Percentiles rank a stretch among this genome's conserved stretches.
Conservation (phyloP, 2,797 vertebrate species). For the Streptopelia turtur region DNA sequence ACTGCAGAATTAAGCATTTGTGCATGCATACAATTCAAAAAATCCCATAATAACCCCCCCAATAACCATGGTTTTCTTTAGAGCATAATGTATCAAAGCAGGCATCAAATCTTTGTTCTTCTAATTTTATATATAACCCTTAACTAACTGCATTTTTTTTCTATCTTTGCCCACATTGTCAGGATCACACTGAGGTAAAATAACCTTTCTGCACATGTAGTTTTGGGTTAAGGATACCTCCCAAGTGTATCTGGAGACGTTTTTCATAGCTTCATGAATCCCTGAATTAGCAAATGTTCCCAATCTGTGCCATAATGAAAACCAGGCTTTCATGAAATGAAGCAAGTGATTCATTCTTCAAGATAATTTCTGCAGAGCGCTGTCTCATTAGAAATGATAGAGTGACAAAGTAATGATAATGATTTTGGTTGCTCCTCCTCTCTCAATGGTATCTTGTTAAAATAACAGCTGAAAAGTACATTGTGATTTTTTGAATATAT, state of each 20-base stretch:
- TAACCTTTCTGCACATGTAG: background rate
- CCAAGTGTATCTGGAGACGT: background rate
- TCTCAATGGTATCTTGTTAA: background rate
- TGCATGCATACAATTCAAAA: background rate
- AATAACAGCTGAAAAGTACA: background rate
- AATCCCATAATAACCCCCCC: fast-evolving
- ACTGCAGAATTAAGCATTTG: background rate
- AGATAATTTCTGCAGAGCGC: background rate
- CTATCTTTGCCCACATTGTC: background rate
- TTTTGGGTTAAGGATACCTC: background rate
- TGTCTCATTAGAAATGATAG: conserved; percentile 8
- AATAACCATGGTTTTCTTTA: background rate
- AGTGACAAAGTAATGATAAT: conserved; percentile 3
- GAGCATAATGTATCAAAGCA: background rate
- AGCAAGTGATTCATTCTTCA: background rate
- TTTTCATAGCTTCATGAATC: background rate
- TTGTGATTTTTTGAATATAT: background rate
- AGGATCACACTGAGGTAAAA: background rate
- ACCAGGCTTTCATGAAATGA: background rate
- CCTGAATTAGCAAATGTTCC: background rate
- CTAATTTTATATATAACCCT: background rate
- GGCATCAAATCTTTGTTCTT: background rate
- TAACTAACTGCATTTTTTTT: background rate
- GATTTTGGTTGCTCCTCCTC: conserved; percentile 4
- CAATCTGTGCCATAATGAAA: background rate